A percentile compares a stretch with the other conserved stretches of the same genome.
phyloP scores from a whole-genome alignment of 2,888 invertebrate genomes.

The Dynastes hyllus region DNA sequence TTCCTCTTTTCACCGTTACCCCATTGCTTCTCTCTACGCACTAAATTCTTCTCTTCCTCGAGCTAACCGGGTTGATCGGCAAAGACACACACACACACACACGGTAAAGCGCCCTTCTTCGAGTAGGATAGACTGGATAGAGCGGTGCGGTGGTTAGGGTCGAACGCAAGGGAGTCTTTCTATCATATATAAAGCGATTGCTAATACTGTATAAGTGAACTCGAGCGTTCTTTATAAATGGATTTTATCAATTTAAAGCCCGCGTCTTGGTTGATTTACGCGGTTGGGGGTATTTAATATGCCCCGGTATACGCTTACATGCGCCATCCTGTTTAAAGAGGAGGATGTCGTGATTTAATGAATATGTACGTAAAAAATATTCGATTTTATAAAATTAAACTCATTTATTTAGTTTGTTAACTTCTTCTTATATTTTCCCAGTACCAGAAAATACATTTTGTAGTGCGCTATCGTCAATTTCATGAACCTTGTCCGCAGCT shows the following conservation, averaged over 20 bases:
- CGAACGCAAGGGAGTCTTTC: constrained; percentile 55
- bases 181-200: constrained; percentile 69
- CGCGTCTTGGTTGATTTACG: constrained; percentile 66
- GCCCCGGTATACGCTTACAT: not conserved
- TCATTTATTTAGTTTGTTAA: no score
- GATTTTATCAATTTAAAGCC: constrained; percentile 72
- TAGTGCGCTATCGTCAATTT: no score
- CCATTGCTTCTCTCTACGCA: not conserved
- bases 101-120: not conserved
- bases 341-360: not conserved
- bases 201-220: constrained; percentile 72
- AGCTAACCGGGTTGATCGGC: no score
- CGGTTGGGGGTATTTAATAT: constrained; percentile 48
- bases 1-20: not conserved
- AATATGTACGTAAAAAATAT: no score
- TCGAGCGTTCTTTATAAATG: constrained; percentile 71
- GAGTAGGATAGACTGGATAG: not conserved
- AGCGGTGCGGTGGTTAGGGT: no score
- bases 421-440: no score
- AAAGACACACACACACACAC: no score
- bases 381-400: no score
- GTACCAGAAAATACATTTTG: no score
- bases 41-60: constrained; percentile 1
- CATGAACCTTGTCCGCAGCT: no score
- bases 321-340: not conserved